Base-by-base conservation (phyloP, 2,888 invertebrate genomes). In the Drosophila buzzatii region DNA sequence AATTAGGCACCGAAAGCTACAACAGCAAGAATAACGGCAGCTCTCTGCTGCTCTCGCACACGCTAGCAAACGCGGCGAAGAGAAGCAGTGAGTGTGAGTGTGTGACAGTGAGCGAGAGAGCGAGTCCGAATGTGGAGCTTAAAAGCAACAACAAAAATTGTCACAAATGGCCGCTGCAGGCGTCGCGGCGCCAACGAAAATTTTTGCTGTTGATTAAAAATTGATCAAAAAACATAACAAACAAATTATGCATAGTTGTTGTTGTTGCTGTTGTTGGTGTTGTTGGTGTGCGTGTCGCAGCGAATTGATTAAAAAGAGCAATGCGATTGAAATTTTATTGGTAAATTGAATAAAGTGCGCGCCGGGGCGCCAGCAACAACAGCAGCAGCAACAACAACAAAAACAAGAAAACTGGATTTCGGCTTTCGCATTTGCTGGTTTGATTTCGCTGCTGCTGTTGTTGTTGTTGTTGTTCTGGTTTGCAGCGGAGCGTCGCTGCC, bases 241-340 rank as follows among this genome's bases (percentile, higher is more conserved):
- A 70, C 78, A 82, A 82, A 86, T 82, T 86, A 84, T 86, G 85
- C 84, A 77, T 77, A 80, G 71, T 35, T 51, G 47, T 18, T 58
- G 63, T 14, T 73, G 62, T 39, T 52, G 56, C 37, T 42, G 59
- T 1, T 65, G 31, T 0, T 55, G 35, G 27, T 33, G 41, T 7
- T 58, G 63, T 16, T 42, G 57, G 3, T 60, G 33, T 4, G 70
- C 69, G 79, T 70, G 82, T 74, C 76, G 73, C 76, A 60, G 90
- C 82, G 90, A 91, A 91, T 91, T 92, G 91, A 92, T 91, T 92
- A 92, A 91, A 92, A 92, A 87, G 85, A 85, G 87, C 85, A 85
- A 85, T 82, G 90, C 89, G 91, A 92, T 92, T 92, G 91, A 81
- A 91, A 91, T 89, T 91, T 92, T 91, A 92, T 92, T 92, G 91